Base-by-base conservation (phyloP, 2,113 vertebrate species). In the Rostratula benghalensis region DNA sequence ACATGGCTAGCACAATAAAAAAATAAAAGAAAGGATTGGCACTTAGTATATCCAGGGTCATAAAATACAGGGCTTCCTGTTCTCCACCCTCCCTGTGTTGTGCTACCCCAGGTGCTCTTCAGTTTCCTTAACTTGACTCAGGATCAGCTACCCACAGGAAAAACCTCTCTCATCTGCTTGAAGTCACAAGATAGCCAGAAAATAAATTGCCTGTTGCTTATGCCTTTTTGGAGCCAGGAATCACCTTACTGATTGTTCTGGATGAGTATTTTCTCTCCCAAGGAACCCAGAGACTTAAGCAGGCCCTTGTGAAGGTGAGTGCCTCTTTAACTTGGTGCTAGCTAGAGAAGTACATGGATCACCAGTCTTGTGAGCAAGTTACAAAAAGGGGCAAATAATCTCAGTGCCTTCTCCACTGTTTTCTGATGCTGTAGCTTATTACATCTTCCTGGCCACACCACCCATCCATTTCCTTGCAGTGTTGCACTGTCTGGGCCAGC, bases 401-500 rank as follows among this genome's bases (percentile, higher is more conserved):
- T 31, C 33, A 14, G 17, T 5, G 3, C 50, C 13, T 50, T 31
- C 18, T 43, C 28, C 9, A 14, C 35, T 16, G 51, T 7, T 30
- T 35, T 14, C 18, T 57, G 33, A 6, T 80, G n/a, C n/a, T 80
- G 27, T 15, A 39, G 27, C 10, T 46, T 1, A 0, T 56, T 77
- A 2, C 5, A 11, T 20, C 21, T 39, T 37, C 25, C 24, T 16
- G 2, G 10, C 61, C 13, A 2, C 16, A 28, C 31, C 23, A 25
- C 27, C 50, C 1, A 5, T 13, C 19, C 4, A 1, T 20, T 7
- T 69, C 22, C 43, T 27, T 10, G 0, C 27, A 27, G 20, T 22
- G 3, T 0, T 3, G 4, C 6, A 9, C 20, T 65, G 25, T 28
- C 24, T 28, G 46, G 23, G 11, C 33, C 31, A 86, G 41, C 46